Evolutionary conservation across 2,888 invertebrate species (phyloP).

Genomic region (Conops quadrifasciatus): DNA sequence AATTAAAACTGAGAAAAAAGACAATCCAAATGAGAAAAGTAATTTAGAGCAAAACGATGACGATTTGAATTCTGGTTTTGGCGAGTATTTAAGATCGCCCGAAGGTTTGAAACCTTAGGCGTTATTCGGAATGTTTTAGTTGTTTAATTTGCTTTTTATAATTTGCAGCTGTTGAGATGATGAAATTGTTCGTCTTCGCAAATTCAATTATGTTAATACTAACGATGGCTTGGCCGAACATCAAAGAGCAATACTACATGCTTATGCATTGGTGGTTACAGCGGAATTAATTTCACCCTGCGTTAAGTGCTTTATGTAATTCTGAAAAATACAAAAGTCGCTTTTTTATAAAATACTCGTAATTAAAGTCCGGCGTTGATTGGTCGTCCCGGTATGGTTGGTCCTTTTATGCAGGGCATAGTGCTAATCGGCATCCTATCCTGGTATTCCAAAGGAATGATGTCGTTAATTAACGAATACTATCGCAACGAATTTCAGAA

Average conservation of each 20-base stretch:
- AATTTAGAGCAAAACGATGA: slow-evolving; percentile 47
- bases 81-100: slow-evolving; percentile 61
- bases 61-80: slow-evolving; percentile 64
- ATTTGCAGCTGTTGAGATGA: slow-evolving; percentile 72
- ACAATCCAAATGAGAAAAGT: slow-evolving; percentile 33
- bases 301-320: background rate
- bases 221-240: slow-evolving; percentile 78
- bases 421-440: slow-evolving; percentile 74
- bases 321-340: background rate
- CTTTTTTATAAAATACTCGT: background rate
- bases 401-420: slow-evolving; percentile 71
- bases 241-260: slow-evolving; percentile 70
- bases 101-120: slow-evolving; percentile 56
- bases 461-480: slow-evolving; percentile 78
- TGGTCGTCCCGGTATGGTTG: slow-evolving; percentile 68
- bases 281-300: background rate
- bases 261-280: slow-evolving; percentile 65
- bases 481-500: slow-evolving; percentile 76
- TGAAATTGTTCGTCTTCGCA: slow-evolving; percentile 82
- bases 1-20: slow-evolving; percentile 32
- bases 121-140: background rate
- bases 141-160: slow-evolving; percentile 33
- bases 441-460: slow-evolving; percentile 77
- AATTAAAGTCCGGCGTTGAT: background rate
- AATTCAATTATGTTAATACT: slow-evolving; percentile 78